A percentile compares a stretch with the other conserved stretches of the same genome.
These are phyloP conservation scores for Archegozetes longisetosus DNA, from an alignment of 1,140 invertebrate species.

Conservation along the genomic window DNA sequence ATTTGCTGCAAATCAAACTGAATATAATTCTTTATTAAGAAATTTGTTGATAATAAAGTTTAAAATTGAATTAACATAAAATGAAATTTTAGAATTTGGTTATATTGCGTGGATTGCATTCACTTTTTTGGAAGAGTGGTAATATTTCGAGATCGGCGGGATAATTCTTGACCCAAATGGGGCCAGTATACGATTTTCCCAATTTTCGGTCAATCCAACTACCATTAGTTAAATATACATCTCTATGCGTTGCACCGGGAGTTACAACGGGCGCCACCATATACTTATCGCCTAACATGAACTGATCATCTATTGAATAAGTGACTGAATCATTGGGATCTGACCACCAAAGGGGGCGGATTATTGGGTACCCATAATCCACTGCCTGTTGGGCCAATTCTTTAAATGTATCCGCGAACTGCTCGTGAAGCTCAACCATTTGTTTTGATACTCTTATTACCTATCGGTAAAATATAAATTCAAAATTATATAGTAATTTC, in stretches of 20 bases:
- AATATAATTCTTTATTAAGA: no score
- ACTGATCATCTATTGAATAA: constrained; percentile 64
- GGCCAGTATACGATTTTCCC: constrained; percentile 34
- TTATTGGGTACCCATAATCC: constrained; percentile 51
- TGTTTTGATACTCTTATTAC: no score
- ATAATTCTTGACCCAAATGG: no score
- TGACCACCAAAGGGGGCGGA: constrained; percentile 76
- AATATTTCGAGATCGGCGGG: no score
- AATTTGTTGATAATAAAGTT: no score
- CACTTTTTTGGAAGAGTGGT: no score
- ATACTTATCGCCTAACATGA: constrained; percentile 71
- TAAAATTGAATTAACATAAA: no score
- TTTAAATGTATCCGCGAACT: not conserved
- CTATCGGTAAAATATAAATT: no score
- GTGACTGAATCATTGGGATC: constrained; percentile 61
- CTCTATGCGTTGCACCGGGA: constrained; percentile 41
- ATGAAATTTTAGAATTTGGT: no score
- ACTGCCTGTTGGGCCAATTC: not conserved
- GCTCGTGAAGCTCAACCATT: not conserved
- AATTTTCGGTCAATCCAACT: constrained; percentile 82
- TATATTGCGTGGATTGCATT: no score
- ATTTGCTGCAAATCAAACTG: no score
- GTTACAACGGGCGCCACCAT: constrained; percentile 76
- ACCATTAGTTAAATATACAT: constrained; percentile 68
- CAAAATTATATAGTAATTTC: no score